Evolutionary conservation across 2,113 vertebrate genomes (phyloP).

Genomic region (Erinaceus europaeus): DNA sequence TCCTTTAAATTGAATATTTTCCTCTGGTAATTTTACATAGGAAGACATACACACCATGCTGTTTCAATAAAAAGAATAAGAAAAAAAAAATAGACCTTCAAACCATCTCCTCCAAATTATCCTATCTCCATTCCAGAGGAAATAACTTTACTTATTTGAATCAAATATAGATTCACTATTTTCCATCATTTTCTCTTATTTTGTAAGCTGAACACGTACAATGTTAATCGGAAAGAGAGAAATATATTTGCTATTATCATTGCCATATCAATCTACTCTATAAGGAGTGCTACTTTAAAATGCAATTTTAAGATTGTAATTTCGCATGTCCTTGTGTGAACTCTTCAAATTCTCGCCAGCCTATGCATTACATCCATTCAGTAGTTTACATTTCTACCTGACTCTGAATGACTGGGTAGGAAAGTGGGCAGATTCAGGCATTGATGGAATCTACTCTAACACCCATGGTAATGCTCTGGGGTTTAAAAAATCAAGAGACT

Average conservation of each 20-base stretch:
- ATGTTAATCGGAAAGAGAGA: neutral
- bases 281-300: neutral
- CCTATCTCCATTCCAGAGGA: neutral
- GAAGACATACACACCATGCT: neutral
- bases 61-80: constrained; percentile 16
- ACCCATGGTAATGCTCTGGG: neutral
- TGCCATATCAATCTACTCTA: neutral
- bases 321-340: neutral
- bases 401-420: neutral
- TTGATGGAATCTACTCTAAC: neutral
- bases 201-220: neutral
- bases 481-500: no score
- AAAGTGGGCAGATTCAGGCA: neutral
- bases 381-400: neutral
- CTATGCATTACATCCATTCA: neutral
- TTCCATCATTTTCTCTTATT: neutral
- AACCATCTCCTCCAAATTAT: constrained; percentile 1
- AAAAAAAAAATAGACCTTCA: no score
- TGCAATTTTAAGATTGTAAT: constrained; percentile 27
- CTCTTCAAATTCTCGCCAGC: constrained; percentile 11
- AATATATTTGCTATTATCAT: neutral
- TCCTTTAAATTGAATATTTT: constrained; percentile 5
- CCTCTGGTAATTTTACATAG: constrained; percentile 9
- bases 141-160: neutral
- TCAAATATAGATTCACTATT: neutral